phyloP scores from a whole-genome alignment of 2,888 invertebrate species.

The Meghimatium bilineatum region DNA sequence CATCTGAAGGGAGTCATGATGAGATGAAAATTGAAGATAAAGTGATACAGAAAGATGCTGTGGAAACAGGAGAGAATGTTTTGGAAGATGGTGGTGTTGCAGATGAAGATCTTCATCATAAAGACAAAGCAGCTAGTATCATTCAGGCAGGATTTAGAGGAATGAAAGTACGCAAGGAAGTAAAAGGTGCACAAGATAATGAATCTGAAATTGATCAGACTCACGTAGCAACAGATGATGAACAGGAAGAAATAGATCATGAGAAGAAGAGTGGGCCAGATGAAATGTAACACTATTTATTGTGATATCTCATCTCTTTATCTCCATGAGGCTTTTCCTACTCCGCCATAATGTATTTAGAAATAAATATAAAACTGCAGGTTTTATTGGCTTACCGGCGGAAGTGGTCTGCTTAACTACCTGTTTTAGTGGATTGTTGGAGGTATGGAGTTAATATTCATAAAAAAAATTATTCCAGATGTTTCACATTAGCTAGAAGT shows the following conservation, averaged over 20 bases:
- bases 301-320: neutral
- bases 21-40: neutral
- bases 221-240: constrained; percentile 5
- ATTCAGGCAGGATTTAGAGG: constrained; percentile 75
- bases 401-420: too few species aligned
- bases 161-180: constrained; percentile 61
- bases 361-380: too few species aligned
- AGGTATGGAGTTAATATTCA: too few species aligned
- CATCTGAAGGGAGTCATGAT: neutral
- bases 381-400: too few species aligned
- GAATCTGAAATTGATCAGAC: neutral
- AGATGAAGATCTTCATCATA: constrained; percentile 66
- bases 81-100: neutral
- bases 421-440: too few species aligned
- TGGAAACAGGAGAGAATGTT: neutral
- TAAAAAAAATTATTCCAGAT: too few species aligned
- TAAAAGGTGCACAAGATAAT: constrained; percentile 28
- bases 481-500: too few species aligned
- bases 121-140: constrained; percentile 69
- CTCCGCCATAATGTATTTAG: too few species aligned
- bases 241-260: constrained; percentile 5
- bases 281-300: neutral
- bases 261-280: constrained; percentile 13
- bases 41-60: too few species aligned
- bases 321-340: too few species aligned